Conservation (phyloP, 2,797 vertebrate genomes). For the Myotis daubentonii region DNA sequence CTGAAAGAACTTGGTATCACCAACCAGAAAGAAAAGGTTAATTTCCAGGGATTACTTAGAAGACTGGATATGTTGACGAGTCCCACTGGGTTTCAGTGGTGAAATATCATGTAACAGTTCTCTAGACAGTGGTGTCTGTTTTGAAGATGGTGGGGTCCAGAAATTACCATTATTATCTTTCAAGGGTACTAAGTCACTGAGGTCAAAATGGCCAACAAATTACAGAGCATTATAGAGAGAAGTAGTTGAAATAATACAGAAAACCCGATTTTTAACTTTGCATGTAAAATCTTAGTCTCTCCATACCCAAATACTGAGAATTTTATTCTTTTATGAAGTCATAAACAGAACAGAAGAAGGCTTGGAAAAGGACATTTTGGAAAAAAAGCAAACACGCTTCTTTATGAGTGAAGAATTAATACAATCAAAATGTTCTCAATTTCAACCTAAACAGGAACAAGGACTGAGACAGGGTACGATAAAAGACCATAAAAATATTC, state of each 20-base stretch:
- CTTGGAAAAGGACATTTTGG: neutral
- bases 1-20: neutral
- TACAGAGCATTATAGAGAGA: neutral
- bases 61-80: neutral
- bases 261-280: neutral
- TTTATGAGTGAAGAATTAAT: neutral
- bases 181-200: neutral
- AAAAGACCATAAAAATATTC: neutral
- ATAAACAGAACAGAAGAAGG: neutral
- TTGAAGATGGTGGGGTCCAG: neutral
- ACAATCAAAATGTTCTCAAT: neutral
- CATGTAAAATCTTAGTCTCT: neutral
- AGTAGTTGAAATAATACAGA: neutral
- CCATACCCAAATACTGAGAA: neutral
- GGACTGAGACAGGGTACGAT: neutral
- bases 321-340: neutral
- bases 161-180: neutral
- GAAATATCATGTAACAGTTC: neutral
- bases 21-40: neutral
- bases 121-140: neutral
- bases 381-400: neutral
- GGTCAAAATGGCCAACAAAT: neutral
- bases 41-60: neutral
- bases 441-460: slow-evolving; percentile 7
- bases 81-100: neutral